Evolutionary conservation across 2,888 invertebrate genomes (phyloP).

Genomic region (Exephanes ischioxanthus): DNA sequence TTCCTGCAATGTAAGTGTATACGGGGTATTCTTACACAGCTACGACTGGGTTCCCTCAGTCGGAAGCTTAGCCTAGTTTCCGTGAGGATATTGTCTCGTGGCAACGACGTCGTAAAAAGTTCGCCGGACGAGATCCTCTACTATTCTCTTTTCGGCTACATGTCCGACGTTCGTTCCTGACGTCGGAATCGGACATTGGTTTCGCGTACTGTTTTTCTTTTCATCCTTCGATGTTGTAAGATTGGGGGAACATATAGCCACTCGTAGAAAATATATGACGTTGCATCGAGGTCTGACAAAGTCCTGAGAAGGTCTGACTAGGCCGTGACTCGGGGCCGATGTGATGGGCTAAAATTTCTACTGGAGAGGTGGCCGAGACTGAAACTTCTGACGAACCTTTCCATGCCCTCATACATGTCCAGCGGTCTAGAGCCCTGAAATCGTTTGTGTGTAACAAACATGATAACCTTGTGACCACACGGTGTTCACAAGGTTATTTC

Average conservation of each 20-base stretch:
- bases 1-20: background rate
- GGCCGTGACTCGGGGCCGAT: too few relatives aligned
- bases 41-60: background rate
- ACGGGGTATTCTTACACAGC: background rate
- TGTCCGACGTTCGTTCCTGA: background rate
- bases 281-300: too few relatives aligned
- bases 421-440: too few relatives aligned
- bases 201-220: constrained; percentile 8
- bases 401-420: too few relatives aligned
- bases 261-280: too few relatives aligned
- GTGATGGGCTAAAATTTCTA: too few relatives aligned
- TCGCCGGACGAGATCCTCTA: constrained; percentile 29
- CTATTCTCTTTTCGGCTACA: background rate
- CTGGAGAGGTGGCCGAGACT: too few relatives aligned
- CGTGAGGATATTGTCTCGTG: constrained; percentile 45
- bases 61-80: constrained; percentile 48
- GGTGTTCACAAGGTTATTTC: too few relatives aligned
- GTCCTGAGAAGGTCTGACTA: too few relatives aligned
- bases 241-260: background rate
- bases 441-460: too few relatives aligned
- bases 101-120: constrained; percentile 47
- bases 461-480: too few relatives aligned
- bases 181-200: background rate
- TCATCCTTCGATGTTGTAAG: background rate
- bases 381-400: too few relatives aligned